Conservation (phyloP, 2,888 invertebrate species). For the Protophormia terraenovae region DNA sequence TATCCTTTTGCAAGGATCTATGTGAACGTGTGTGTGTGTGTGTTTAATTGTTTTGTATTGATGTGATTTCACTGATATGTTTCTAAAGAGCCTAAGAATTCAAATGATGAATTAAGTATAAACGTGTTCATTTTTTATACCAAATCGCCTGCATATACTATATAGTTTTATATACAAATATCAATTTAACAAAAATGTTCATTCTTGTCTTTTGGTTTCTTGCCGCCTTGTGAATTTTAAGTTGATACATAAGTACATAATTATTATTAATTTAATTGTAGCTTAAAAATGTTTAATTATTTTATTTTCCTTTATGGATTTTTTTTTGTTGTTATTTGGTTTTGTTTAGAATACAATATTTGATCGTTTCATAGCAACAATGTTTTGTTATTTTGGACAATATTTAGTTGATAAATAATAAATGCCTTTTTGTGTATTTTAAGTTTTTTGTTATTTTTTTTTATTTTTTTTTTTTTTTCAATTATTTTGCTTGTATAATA, state of each 20-base stretch:
- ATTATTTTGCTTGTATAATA: slow-evolving; percentile 19
- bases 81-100: slow-evolving; percentile 80
- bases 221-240: background rate
- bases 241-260: background rate
- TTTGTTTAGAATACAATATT: slow-evolving; percentile 27
- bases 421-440: slow-evolving; percentile 61
- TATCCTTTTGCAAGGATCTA: background rate
- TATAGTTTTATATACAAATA: slow-evolving; percentile 28
- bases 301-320: background rate
- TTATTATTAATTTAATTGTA: slow-evolving; percentile 12
- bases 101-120: slow-evolving; percentile 55
- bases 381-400: slow-evolving; percentile 47
- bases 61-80: slow-evolving; percentile 77
- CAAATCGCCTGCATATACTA: slow-evolving; percentile 48
- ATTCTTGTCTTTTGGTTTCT: background rate
- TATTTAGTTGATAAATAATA: slow-evolving; percentile 59
- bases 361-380: slow-evolving; percentile 27
- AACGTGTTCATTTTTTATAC: slow-evolving; percentile 18
- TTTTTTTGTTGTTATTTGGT: slow-evolving; percentile 20
- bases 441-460: slow-evolving; percentile 14
- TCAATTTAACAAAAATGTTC: background rate
- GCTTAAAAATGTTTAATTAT: slow-evolving; percentile 18
- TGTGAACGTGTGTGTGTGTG: slow-evolving; percentile 4
- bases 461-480: slow-evolving; percentile 15
- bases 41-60: background rate